Base-by-base conservation (phyloP, 2,797 vertebrate genomes). In the Pangasius djambal region DNA sequence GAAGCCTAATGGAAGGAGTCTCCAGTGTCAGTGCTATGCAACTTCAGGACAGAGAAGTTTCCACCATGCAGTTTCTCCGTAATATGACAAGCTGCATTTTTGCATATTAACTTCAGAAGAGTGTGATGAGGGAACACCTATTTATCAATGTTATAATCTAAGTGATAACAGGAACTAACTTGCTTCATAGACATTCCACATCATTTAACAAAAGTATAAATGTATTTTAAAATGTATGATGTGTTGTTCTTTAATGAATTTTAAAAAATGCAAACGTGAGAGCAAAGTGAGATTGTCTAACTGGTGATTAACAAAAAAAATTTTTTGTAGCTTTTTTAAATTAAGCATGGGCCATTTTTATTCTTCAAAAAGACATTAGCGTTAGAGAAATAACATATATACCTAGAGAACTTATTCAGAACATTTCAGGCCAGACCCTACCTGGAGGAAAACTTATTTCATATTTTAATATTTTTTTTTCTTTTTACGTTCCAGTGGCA, bases 391-490 rank as follows among this genome's bases (percentile, higher is more conserved):
- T 75, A 75, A 44, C 37, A 44, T 75, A 44, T 75, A 44, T 48
- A 44, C 37, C 12, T 52, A n/a, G 6, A 85, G 15, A 85, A 50
- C 0, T 25, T 83, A 52, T 67, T 84, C 6, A 65, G 40, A 31
- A 50, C 61, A 79, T 20, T 79, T 31, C 55, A 81, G 55, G 34
- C 34, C 55, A 7, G 55, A 61, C 12, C 34, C 18, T n/a, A 67
- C 82, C 61, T 55, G n/a, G 6, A 52, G 50, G 25, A 78, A 83
- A 84, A 37, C n/a, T 37, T 48, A 77, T 50, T 77, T n/a, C 12
- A 22, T 52, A 18, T 28, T 75, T 74, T 70, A 69, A 75, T 83
- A 44, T 34, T 20, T 79, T 88, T 88, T 86, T 86, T 8, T 31
- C 5, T 4, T 55, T 79, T 59, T 20, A 37, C 12, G 7, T 31